These are phyloP conservation scores for Tamias sibiricus DNA, from an alignment of 2,113 vertebrate species.

Conservation along the genomic window DNA sequence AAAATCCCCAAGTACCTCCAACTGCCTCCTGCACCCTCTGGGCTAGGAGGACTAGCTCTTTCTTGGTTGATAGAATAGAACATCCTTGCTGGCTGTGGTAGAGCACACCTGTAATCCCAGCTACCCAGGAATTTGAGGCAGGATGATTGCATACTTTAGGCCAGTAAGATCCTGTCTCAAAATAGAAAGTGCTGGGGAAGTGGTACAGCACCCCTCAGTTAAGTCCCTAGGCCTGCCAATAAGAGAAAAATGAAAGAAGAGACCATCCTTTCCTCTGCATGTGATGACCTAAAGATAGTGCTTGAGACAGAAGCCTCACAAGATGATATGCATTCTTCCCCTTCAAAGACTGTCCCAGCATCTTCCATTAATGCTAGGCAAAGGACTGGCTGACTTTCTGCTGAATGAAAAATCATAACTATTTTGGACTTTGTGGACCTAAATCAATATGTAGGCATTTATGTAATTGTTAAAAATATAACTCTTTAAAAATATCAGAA, in stretches of 20 bases:
- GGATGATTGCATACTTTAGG: too few species aligned
- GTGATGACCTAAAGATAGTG: neutral
- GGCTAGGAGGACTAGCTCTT: neutral
- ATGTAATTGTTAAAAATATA: neutral
- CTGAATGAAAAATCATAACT: neutral
- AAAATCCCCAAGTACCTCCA: neutral
- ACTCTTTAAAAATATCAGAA: neutral
- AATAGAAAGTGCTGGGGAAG: too few species aligned
- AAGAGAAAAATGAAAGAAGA: neutral
- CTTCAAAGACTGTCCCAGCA: neutral
- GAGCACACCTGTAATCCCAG: too few species aligned
- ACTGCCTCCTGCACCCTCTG: rapidly evolving
- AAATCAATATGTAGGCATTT: neutral
- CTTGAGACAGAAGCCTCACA: neutral
- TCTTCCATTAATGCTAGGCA: neutral
- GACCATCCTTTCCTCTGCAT: neutral
- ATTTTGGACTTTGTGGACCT: neutral
- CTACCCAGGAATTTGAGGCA: too few species aligned
- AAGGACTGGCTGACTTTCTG: neutral
- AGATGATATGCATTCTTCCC: neutral
- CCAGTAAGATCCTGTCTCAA: too few species aligned
- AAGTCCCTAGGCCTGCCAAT: too few species aligned
- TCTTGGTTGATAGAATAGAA: neutral
- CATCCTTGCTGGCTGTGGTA: too few species aligned
- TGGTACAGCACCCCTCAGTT: too few species aligned